phyloP scores from a whole-genome alignment of 2,797 vertebrate genomes.

The Hipposideros larvatus region DNA sequence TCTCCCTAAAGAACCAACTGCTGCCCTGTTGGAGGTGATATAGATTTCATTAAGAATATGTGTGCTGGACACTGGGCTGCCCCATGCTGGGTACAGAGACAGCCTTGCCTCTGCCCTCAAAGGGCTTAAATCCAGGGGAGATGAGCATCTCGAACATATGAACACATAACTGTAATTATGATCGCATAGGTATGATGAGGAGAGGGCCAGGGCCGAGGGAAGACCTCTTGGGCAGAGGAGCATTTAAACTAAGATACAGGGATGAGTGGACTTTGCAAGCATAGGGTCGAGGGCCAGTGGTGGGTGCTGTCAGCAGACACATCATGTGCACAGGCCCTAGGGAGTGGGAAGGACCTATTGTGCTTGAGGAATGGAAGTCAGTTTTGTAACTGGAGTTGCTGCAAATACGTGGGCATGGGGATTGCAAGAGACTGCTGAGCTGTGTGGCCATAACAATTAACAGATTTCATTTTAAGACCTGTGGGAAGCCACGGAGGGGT shows the following conservation, averaged over 20 bases:
- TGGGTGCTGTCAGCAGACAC: background rate
- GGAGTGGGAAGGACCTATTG: background rate
- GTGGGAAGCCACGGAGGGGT: background rate
- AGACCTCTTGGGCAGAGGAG: background rate
- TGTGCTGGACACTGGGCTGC: too few species aligned
- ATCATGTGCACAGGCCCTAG: background rate
- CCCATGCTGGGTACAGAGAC: background rate
- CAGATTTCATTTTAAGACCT: background rate
- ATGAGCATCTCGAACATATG: background rate
- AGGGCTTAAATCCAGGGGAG: background rate
- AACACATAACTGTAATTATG: background rate
- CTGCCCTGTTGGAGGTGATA: background rate
- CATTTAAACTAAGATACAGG: background rate
- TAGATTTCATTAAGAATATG: background rate
- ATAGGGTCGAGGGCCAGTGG: background rate
- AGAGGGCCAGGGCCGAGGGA: background rate
- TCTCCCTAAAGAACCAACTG: background rate
- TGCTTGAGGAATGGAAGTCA: background rate
- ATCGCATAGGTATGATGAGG: background rate
- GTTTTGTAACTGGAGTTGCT: background rate
- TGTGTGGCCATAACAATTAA: rapidly evolving
- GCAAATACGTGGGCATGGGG: background rate
- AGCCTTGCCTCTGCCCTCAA: background rate
- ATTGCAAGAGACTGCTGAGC: background rate
- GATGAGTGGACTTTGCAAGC: background rate